Percentiles rank a stretch among this genome's conserved stretches.
Evolutionary conservation across 2,888 invertebrate genomes (phyloP).

Genomic region (Antitype chi): DNA sequence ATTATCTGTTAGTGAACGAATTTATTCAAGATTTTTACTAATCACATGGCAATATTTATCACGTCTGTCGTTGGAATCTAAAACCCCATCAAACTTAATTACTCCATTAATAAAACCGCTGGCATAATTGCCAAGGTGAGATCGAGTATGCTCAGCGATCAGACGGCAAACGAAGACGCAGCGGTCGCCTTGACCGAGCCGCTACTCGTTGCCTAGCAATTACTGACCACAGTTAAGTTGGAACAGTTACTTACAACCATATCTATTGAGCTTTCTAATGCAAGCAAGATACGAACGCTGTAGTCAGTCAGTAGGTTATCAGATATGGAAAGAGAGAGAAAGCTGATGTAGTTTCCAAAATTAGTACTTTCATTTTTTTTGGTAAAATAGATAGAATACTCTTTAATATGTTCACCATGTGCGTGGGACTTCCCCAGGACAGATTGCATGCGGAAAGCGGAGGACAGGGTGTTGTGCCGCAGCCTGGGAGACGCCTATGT

Average conservation of each 20-base stretch:
- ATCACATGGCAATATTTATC: background rate
- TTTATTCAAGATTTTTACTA: background rate
- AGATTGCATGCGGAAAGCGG: no score
- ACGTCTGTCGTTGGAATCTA: background rate
- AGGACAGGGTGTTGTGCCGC: no score
- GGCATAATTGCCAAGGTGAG: slow-evolving; percentile 32
- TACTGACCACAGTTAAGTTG: slow-evolving; percentile 18
- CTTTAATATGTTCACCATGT: no score
- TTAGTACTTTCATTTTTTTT: background rate
- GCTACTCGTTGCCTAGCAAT: slow-evolving; percentile 16
- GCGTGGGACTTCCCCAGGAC: no score
- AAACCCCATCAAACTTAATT: background rate
- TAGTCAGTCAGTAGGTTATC: background rate
- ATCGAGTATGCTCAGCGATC: slow-evolving; percentile 16
- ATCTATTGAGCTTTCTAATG: slow-evolving; percentile 38
- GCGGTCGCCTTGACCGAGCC: slow-evolving; percentile 35
- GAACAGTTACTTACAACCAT: slow-evolving; percentile 22
- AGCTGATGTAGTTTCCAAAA: background rate
- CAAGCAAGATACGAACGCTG: slow-evolving; percentile 8
- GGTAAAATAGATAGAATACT: no score
- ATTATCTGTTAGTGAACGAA: no score
- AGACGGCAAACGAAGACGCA: background rate
- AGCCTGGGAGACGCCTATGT: no score
- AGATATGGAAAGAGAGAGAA: background rate
- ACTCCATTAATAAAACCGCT: slow-evolving; percentile 3